A percentile compares a stretch with the other conserved stretches of the same genome.
Evolutionary conservation across 2,797 vertebrate species (phyloP).

Genomic region (Pseudotriccus pelzelni): DNA sequence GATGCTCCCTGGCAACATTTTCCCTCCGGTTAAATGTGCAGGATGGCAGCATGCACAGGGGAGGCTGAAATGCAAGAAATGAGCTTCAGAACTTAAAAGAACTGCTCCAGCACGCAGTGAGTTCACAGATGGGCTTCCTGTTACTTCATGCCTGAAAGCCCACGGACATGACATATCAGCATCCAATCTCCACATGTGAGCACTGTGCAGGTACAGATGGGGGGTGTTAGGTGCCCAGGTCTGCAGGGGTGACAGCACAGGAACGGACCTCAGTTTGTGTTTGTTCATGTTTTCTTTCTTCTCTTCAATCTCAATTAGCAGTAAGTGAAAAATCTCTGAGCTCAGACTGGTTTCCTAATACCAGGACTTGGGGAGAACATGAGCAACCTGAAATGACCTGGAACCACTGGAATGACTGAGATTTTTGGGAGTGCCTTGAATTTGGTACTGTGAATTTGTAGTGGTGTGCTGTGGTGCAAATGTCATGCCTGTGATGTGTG

Average conservation of each 20-base stretch:
- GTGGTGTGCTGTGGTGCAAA: neutral
- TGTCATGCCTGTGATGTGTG: accelerated
- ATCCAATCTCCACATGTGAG: neutral
- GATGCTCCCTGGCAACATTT: neutral
- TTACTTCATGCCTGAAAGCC: neutral
- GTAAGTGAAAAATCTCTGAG: neutral
- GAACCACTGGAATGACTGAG: neutral
- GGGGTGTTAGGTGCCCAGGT: neutral
- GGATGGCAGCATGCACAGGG: neutral
- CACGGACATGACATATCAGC: neutral
- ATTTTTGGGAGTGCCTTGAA: neutral
- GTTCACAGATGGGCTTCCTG: neutral
- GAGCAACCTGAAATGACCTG: neutral
- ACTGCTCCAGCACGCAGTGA: accelerated
- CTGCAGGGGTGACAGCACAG: neutral
- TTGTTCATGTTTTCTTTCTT: neutral
- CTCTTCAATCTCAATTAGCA: neutral
- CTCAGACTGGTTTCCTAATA: neutral
- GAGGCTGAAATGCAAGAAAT: neutral
- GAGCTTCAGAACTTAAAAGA: neutral
- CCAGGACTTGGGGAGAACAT: neutral
- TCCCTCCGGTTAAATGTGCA: neutral
- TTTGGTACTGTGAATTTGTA: neutral
- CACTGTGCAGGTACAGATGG: neutral
- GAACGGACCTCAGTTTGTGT: neutral